Base-by-base conservation (phyloP, 2,888 invertebrate genomes). In the Craniophora ligustri region DNA sequence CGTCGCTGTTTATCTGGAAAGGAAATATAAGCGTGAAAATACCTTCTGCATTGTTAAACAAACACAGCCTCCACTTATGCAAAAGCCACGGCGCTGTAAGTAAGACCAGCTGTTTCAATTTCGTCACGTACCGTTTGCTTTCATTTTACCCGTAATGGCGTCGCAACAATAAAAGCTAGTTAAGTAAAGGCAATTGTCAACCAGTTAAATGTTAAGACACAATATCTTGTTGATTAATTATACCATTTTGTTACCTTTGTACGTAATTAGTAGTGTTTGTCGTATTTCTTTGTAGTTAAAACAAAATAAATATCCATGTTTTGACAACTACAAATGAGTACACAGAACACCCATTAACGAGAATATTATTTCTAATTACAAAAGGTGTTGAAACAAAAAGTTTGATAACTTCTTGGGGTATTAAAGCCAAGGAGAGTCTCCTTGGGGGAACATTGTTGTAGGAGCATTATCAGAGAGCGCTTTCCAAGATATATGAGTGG, bases 401-500 rank as follows among this genome's bases (percentile, higher is more conserved):
- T 48, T 59, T 47, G 50, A 61, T 57, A 51, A 60, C 45, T 76
- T 83, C 75, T 76, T 72, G 67, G 70, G 72, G 81, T 81, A 82
- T 83, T 81, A 81, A 78, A 80, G 75, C 68, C 67, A 61, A 73
- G 75, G 68, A 46, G 57, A 42, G 36, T 75, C 76, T 76, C 79
- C 79, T 78, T 53, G 34, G 76, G 73, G 78, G 79, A 71, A 76
- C 81, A 86, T 82, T 82, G 81, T 82, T 79, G 79, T 79, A 70
- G 67, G 72, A 78, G 76, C 76, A 84, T 89, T 89, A 89, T 88
- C 88, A 87, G 81, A 87, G 81, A 82, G 81, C 83, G 77, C 78
- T 82, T 80, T 78, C 83, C 68, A 83, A 89, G 86, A 91, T 91
- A 91, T 89, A 91, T 82, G 88, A 81, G 82, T 79, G 61, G 55